These are phyloP conservation scores for Eupeodes latifasciatus DNA, from an alignment of 2,888 invertebrate genomes.

Conservation along the genomic window DNA sequence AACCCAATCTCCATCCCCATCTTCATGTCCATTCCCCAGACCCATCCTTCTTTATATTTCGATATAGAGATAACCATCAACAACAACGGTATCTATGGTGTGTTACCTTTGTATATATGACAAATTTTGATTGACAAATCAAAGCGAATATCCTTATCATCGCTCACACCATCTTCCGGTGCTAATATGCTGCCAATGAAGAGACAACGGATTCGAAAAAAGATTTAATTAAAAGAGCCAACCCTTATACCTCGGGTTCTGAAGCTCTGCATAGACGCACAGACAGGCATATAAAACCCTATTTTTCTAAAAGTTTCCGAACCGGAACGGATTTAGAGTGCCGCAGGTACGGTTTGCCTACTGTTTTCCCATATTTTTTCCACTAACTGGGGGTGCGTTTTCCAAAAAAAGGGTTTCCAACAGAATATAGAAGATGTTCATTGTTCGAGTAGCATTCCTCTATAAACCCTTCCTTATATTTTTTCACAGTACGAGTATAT, in stretches of 20 bases:
- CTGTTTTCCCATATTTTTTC: slow-evolving; percentile 23
- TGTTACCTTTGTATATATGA: slow-evolving; percentile 62
- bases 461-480: slow-evolving; percentile 48
- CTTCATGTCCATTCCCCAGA: not conserved
- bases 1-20: not conserved
- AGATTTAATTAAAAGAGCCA: slow-evolving; percentile 74
- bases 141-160: slow-evolving; percentile 74
- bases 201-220: slow-evolving; percentile 71
- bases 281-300: slow-evolving; percentile 39
- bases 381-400: slow-evolving; percentile 41
- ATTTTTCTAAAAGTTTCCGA: slow-evolving; percentile 68
- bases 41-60: slow-evolving; percentile 1
- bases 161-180: slow-evolving; percentile 53
- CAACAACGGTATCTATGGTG: not conserved
- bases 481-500: slow-evolving; percentile 31
- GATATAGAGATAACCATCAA: slow-evolving; percentile 10
- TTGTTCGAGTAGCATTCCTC: slow-evolving; percentile 29
- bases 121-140: slow-evolving; percentile 77
- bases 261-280: slow-evolving; percentile 2
- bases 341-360: slow-evolving; percentile 69
- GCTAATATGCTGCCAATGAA: slow-evolving; percentile 74
- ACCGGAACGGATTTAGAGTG: slow-evolving; percentile 76
- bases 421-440: slow-evolving; percentile 38
- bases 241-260: slow-evolving; percentile 56
- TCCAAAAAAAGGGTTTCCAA: slow-evolving; percentile 56